Base-by-base conservation (phyloP, 2,888 invertebrate genomes). In the Rhagophthalmus giganteus region DNA sequence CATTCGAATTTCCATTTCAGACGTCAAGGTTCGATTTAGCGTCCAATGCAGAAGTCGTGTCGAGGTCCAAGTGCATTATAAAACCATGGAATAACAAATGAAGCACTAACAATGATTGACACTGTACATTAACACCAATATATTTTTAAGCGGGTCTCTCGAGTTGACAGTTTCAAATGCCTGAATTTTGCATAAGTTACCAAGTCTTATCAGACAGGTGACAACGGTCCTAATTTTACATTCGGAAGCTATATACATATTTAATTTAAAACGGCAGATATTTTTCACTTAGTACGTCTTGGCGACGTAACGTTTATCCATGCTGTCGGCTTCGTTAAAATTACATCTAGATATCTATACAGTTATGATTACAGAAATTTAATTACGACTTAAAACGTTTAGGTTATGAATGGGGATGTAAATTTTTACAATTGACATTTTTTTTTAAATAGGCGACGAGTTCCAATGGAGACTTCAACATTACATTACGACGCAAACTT, bases 221-320 rank as follows among this genome's bases (percentile, higher is more conserved):
- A 62, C 61, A 62, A 58, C 60, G 61, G 63, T 54, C 41, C 57
- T 52, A 52, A 60, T 63, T 61, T 60, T 50, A 51, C 47, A 61
- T 63, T 60, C 60, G 54, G 49, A 45, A 51, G 35, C 46, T 40
- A 46, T 46, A 51, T 58, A 35, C 54, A 59, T 58, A 58, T 54
- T 60, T 58, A 49, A 56, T 55, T 42, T 13, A 13, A 33, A 15
- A 34, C 40, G 33, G 39, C 28, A 32, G 33, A 45, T 45, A 46
- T 33, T 45, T 35, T 35, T 32, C 24, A 35, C 37, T 51, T 45
- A 27, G 52, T 45, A 52, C 52, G 52, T 52, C 52, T 41, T 15
- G 9, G 13, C 30, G 46, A 32, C 47, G 47, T 52, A 52, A 40
- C 28, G 15, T 41, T 11, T 25, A 42, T 32, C 12, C 24, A 12